Conservation (phyloP, 1,140 invertebrate genomes). For the Frieseomelitta varia region DNA sequence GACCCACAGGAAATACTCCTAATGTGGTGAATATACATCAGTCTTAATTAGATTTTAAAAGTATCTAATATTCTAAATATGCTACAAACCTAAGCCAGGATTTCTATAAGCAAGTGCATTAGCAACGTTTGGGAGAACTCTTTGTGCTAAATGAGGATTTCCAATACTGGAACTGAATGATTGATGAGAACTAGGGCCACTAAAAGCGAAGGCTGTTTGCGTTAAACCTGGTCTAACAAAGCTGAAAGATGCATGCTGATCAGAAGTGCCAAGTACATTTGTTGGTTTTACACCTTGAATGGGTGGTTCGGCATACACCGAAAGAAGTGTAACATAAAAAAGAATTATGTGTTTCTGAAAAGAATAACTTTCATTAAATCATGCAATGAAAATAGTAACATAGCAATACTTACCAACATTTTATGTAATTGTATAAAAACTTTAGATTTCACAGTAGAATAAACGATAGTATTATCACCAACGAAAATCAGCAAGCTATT, state of each 20-base stretch:
- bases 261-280: conserved; percentile 71
- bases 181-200: conserved; percentile 76
- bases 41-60: background rate
- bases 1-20: conserved; percentile 60
- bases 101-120: conserved; percentile 74
- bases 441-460: conserved; percentile 8
- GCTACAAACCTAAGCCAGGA: conserved; percentile 71
- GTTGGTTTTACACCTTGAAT: conserved; percentile 66
- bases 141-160: conserved; percentile 73
- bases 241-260: conserved; percentile 77
- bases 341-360: conserved; percentile 61
- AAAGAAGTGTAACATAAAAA: conserved; percentile 24
- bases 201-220: conserved; percentile 75
- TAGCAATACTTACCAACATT: conserved; percentile 63
- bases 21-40: conserved; percentile 3
- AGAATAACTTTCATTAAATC: conserved; percentile 29
- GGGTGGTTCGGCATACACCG: conserved; percentile 52
- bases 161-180: conserved; percentile 75
- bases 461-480: conserved; percentile 45
- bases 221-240: conserved; percentile 76
- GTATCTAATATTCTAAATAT: background rate
- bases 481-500: conserved; percentile 64
- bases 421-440: background rate
- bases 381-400: background rate
- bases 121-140: conserved; percentile 71